Evolutionary conservation across 2,797 vertebrate species (phyloP), one percentile per base, ranked within the genome.

Genomic region (Acestrorhynchus altus): DNA sequence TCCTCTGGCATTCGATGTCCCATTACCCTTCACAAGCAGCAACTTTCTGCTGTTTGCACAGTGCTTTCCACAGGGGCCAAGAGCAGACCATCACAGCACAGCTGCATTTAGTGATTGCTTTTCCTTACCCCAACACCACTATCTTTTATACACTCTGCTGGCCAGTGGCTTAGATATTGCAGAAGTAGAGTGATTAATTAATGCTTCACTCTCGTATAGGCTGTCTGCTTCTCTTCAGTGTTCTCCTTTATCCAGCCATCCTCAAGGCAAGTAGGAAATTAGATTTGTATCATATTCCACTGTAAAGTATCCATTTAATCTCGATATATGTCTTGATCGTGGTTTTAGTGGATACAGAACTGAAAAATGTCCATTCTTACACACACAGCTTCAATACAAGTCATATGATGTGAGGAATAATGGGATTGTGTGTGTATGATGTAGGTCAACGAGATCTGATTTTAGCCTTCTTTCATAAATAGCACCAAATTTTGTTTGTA

Each of bases 41-140:
- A 93, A 94, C 92, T 93, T 94, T 94, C 90, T 92, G 92, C 92
- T 92, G 92, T 92, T 94, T 94, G 93, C 92, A 92, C 93, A 93
- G 85, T 89, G 85, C 90, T 91, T 91, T 92, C 92, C 91, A 91
- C 90, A 88, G 92, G 92, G 94, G 89, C 90, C 87, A 87, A 88
- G 87, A 91, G 87, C 57, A 75, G 90, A 86, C 86, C 83, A 82
- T 84, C 85, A 67, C 72, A 76, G 60, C 61, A 76, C 59, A 66
- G 68, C 54, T 67, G 72, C 54, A 65, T 72, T 69, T 71, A 75
- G 71, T 74, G 72, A 82, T 82, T 74, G 67, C 78, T 83, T 67
- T 83, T 76, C 59, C 71, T 83, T 78, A 76, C 74, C 77, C 31
- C 74, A 72, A 67, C 66, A 71, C 52, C 56, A 52, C 60, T 35